A percentile compares a stretch with the other conserved stretches of the same genome.
Conservation (phyloP, 2,113 vertebrate genomes). For the Accipiter cooperii region DNA sequence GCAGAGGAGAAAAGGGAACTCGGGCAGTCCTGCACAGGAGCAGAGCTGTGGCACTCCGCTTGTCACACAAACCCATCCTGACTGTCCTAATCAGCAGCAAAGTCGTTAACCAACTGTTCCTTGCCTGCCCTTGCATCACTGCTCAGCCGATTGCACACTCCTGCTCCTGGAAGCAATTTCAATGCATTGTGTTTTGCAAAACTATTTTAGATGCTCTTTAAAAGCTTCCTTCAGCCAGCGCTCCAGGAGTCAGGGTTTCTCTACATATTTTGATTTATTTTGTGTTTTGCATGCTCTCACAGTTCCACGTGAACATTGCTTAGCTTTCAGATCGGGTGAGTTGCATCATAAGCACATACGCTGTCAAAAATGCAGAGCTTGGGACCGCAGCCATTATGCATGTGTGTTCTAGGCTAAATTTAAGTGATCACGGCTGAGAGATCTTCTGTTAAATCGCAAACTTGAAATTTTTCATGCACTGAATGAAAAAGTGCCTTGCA, state of each 20-base stretch:
- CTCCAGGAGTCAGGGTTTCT: neutral
- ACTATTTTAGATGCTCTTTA: neutral
- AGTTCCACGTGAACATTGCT: accelerated
- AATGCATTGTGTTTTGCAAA: neutral
- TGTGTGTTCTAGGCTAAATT: neutral
- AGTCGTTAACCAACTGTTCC: neutral
- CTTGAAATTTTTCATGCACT: neutral
- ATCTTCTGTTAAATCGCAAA: neutral
- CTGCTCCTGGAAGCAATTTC: neutral
- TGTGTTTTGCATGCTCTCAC: neutral
- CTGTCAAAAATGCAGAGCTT: neutral
- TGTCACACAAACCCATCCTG: neutral
- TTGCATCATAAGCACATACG: neutral
- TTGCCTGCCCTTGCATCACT: neutral
- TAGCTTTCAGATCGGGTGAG: neutral
- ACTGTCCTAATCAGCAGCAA: neutral
- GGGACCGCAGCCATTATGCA: neutral
- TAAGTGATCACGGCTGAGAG: neutral
- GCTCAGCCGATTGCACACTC: accelerated
- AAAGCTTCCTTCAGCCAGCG: neutral
- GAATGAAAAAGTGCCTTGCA: neutral
- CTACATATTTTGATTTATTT: neutral
- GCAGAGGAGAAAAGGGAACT: neutral
- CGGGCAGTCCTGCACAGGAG: accelerated
- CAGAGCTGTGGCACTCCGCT: neutral